Conservation (phyloP, 2,113 vertebrate species). For the Hyla sarda region DNA sequence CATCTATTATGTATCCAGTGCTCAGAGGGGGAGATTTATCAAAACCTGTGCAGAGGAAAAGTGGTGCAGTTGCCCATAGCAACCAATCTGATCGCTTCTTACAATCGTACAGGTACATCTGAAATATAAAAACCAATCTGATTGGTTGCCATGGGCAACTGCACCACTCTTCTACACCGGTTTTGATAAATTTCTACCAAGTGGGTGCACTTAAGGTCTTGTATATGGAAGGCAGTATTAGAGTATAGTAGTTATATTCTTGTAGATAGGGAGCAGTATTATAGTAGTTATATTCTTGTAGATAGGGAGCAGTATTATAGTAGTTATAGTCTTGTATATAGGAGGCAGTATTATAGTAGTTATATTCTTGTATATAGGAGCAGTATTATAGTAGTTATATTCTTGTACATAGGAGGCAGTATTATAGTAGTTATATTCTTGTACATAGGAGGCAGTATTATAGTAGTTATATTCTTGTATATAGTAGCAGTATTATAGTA, state of each 20-base stretch:
- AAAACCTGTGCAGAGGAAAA: no score
- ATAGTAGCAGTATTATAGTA: constrained; percentile 5
- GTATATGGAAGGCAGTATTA: not conserved
- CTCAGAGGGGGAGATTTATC: no score
- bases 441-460: not conserved
- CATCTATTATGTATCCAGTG: not conserved
- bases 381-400: constrained; percentile 14
- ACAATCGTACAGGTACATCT: no score
- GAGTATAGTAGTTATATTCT: not conserved
- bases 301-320: constrained; percentile 2
- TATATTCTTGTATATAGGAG: not conserved
- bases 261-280: constrained; percentile 4
- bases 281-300: constrained; percentile 16
- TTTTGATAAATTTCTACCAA: no score
- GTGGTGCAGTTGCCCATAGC: no score
- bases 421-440: constrained; percentile 19
- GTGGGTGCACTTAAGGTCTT: not conserved
- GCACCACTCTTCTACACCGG: no score
- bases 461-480: no score
- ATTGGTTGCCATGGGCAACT: no score
- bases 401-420: not conserved
- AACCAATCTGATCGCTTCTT: no score
- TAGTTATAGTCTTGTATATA: no score
- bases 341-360: not conserved
- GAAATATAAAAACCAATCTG: no score